Percentiles rank a stretch among this genome's conserved stretches.
These are phyloP conservation scores for Trissonchulus sp. DNA, from an alignment of 2,888 invertebrate species.

Conservation along the genomic window DNA sequence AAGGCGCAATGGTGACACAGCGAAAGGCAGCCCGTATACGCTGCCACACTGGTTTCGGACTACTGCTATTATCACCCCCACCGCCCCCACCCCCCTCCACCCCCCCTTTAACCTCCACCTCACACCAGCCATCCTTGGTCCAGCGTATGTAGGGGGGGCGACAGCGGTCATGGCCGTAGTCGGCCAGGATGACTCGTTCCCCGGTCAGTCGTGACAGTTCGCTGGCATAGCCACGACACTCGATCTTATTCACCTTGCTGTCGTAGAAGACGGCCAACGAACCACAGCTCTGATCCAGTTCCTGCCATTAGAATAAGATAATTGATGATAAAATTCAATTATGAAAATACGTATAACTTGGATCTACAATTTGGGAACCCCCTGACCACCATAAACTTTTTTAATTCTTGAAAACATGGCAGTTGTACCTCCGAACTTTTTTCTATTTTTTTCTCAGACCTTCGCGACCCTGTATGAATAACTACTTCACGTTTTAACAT, in stretches of 20 bases:
- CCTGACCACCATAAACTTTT: too few relatives aligned
- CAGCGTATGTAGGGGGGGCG: constrained; percentile 5
- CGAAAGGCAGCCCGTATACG: neutral
- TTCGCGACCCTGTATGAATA: too few relatives aligned
- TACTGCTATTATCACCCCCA: neutral
- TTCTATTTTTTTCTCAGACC: too few relatives aligned
- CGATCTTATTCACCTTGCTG: constrained; percentile 15
- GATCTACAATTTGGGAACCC: too few relatives aligned
- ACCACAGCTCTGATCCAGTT: neutral
- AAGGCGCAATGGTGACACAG: constrained; percentile 13
- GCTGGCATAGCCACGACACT: constrained; percentile 13
- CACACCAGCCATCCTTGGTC: constrained; percentile 18
- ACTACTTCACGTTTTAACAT: too few relatives aligned
- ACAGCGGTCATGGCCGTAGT: constrained; percentile 8
- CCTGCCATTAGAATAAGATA: too few relatives aligned
- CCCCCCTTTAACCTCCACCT: neutral
- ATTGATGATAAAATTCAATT: too few relatives aligned
- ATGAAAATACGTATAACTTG: too few relatives aligned
- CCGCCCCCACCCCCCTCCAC: neutral
- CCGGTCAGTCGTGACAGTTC: constrained; percentile 8
- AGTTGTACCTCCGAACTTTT: too few relatives aligned
- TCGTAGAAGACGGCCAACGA: constrained; percentile 24
- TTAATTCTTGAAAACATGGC: too few relatives aligned
- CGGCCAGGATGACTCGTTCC: constrained; percentile 8
- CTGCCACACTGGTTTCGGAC: neutral